A percentile compares a stretch with the other conserved stretches of the same genome.
Conservation (phyloP, 2,113 vertebrate species). For the Melanostigma gelatinosum region DNA sequence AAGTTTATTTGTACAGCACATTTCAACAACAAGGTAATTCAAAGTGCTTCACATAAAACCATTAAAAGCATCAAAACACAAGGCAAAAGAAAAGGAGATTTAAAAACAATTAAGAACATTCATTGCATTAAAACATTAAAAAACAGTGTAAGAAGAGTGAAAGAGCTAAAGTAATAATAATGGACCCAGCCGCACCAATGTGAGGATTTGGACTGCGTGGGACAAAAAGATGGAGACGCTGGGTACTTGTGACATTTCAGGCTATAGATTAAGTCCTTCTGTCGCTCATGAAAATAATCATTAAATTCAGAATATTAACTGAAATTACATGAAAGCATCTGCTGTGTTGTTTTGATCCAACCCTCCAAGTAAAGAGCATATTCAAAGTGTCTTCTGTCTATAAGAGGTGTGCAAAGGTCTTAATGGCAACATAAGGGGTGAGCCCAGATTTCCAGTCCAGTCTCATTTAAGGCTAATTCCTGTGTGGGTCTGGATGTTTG, state of each 20-base stretch:
- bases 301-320: neutral
- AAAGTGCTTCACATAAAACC: too few species aligned
- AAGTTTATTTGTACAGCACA: too few species aligned
- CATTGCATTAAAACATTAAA: too few species aligned
- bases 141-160: too few species aligned
- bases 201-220: neutral
- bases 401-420: conserved; percentile 55
- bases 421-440: conserved; percentile 68
- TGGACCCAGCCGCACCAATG: neutral
- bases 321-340: conserved; percentile 44
- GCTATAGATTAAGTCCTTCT: conserved; percentile 24
- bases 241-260: conserved; percentile 10
- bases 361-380: conserved; percentile 54
- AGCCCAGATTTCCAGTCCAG: conserved; percentile 69
- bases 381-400: conserved; percentile 33
- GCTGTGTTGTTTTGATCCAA: conserved; percentile 43
- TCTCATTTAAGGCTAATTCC: conserved; percentile 83
- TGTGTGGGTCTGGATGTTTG: conserved; percentile 81
- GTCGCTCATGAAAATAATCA: neutral
- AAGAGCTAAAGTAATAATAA: neutral
- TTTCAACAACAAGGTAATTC: too few species aligned
- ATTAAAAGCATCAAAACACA: too few species aligned
- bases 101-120: too few species aligned
- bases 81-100: too few species aligned
- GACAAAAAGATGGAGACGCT: neutral